A percentile compares a stretch with the other conserved stretches of the same genome.
These are phyloP conservation scores for Strigamia transsilvanica DNA, from an alignment of 2,888 invertebrate genomes.

Conservation along the genomic window DNA sequence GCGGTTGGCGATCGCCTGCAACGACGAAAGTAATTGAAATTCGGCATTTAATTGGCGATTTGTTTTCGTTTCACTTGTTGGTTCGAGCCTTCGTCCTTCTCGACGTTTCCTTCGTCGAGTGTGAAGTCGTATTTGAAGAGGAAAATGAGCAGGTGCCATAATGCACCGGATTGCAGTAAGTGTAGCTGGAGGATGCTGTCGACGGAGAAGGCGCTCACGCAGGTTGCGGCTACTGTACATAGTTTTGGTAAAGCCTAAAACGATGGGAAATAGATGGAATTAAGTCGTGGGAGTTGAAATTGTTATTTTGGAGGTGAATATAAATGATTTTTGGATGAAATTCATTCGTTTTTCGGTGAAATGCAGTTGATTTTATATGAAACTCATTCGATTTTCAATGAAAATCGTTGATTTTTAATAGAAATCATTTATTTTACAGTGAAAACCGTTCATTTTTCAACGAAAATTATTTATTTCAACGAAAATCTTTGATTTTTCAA, in stretches of 20 bases:
- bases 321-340: too few species aligned
- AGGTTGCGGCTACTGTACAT: constrained; percentile 87
- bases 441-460: too few species aligned
- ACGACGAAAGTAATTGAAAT: neutral
- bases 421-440: too few species aligned
- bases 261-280: constrained; percentile 44
- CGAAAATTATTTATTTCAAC: too few species aligned
- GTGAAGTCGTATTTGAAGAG: constrained; percentile 97
- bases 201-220: constrained; percentile 85
- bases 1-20: constrained; percentile 87
- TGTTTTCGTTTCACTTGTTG: too few species aligned
- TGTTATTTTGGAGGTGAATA: too few species aligned
- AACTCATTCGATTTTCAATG: too few species aligned
- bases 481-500: too few species aligned
- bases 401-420: too few species aligned
- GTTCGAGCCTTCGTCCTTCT: constrained; percentile 82
- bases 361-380: too few species aligned
- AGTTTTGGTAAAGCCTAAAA: constrained; percentile 80
- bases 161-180: constrained; percentile 82
- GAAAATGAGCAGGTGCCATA: constrained; percentile 90
- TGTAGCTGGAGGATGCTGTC: constrained; percentile 86
- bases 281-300: too few species aligned
- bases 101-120: constrained; percentile 93
- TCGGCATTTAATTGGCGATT: neutral
- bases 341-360: too few species aligned